Conservation (phyloP, 35 echinoderm and acorn worm species). For the Strongylocentrotus purpuratus region DNA sequence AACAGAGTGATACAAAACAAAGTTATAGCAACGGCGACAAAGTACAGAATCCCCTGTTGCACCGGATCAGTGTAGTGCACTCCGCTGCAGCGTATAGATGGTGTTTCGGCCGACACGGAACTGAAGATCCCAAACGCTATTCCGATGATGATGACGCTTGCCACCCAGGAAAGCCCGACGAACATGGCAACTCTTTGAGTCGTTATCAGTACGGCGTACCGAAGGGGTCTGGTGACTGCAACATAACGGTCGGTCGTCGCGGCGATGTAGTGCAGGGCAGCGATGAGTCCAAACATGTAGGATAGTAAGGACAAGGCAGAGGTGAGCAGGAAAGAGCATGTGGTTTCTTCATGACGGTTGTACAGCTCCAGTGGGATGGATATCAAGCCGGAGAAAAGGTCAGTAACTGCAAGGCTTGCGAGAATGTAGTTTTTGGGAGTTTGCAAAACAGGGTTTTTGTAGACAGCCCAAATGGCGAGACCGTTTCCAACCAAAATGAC, state of each 20-base stretch:
- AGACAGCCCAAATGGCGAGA: background rate
- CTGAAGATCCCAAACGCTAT: background rate
- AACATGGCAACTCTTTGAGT: background rate
- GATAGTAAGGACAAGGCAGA: background rate
- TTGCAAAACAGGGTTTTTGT: slow-evolving; percentile 12
- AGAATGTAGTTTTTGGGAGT: slow-evolving; percentile 12
- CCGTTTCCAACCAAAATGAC: background rate
- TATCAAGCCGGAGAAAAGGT: background rate
- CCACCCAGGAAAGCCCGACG: background rate
- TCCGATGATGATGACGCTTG: background rate
- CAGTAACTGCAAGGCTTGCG: background rate
- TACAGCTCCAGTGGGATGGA: background rate
- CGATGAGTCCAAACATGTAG: background rate
- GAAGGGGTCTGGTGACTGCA: background rate
- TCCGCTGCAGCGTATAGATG: background rate
- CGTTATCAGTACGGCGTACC: background rate
- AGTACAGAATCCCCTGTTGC: background rate
- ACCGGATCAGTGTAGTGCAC: background rate
- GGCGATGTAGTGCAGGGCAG: background rate
- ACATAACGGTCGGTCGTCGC: background rate
- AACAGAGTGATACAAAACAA: background rate
- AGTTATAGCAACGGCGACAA: background rate
- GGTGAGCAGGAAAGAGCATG: background rate
- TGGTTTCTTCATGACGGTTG: background rate
- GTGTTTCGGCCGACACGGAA: background rate